Evolutionary conservation across 2,797 vertebrate species (phyloP).

Genomic region (Protonibea diacanthus): DNA sequence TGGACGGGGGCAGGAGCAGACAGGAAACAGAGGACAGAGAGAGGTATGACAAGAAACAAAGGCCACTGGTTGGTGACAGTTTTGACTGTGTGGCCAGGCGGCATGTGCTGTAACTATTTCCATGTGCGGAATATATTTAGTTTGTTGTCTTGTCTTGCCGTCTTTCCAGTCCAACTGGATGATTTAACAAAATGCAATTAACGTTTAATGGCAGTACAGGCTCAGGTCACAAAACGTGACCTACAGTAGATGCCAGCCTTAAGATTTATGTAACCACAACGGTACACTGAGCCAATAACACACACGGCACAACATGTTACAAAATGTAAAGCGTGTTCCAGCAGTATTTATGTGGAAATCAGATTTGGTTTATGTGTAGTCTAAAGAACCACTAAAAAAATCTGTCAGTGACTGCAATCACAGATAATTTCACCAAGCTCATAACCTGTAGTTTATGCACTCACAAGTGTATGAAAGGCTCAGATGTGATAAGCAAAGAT

Average conservation of each 20-base stretch:
- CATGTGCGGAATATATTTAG: too few relatives aligned
- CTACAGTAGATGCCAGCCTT: neutral
- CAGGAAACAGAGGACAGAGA: too few relatives aligned
- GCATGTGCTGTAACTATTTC: too few relatives aligned
- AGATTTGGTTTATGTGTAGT: neutral
- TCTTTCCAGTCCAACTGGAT: constrained; percentile 13
- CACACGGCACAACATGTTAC: neutral
- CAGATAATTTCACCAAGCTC: too few relatives aligned
- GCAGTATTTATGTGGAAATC: neutral
- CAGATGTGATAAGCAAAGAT: too few relatives aligned
- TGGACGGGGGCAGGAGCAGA: too few relatives aligned
- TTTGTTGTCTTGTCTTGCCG: neutral
- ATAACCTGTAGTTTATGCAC: too few relatives aligned
- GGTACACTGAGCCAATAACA: neutral
- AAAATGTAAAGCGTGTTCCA: neutral
- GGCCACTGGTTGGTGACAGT: too few relatives aligned
- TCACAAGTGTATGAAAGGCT: too few relatives aligned
- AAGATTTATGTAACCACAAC: neutral
- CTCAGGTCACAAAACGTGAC: neutral
- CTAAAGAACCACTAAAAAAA: neutral
- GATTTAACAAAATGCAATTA: neutral
- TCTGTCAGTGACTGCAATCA: neutral
- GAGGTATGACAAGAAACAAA: too few relatives aligned
- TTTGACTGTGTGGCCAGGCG: too few relatives aligned
- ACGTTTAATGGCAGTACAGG: neutral